Evolutionary conservation across 2,888 invertebrate species (phyloP).

Genomic region (Alitta virens): DNA sequence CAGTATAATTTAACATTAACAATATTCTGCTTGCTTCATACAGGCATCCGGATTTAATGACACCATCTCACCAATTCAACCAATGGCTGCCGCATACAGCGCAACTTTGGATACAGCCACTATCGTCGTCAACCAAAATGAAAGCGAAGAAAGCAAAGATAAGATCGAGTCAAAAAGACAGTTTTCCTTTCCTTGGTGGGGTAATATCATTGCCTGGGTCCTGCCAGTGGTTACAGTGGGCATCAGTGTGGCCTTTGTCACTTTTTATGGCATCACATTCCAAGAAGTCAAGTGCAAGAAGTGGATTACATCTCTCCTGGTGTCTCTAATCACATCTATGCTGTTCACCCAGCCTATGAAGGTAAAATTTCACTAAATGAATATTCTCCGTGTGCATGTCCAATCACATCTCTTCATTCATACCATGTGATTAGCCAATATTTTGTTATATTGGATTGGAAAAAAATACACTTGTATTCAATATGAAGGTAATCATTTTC

Average conservation of each 20-base stretch:
- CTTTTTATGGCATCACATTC: constrained; percentile 58
- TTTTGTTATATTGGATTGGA: too few relatives aligned
- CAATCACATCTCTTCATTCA: not conserved
- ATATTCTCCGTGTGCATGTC: not conserved
- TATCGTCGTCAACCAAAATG: too few relatives aligned
- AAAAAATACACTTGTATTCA: too few relatives aligned
- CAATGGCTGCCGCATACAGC: too few relatives aligned
- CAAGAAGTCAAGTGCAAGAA: constrained; percentile 57
- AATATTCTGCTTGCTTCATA: too few relatives aligned
- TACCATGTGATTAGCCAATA: not conserved
- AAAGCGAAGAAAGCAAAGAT: too few relatives aligned
- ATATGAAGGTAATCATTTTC: too few relatives aligned
- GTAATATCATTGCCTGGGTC: constrained; percentile 55
- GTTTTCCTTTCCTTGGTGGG: constrained; percentile 47
- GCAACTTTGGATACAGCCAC: too few relatives aligned
- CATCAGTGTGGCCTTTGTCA: constrained; percentile 55
- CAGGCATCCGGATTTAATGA: too few relatives aligned
- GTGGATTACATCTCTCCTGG: constrained; percentile 58
- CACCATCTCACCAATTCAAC: too few relatives aligned
- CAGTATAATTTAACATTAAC: too few relatives aligned
- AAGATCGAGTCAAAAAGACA: too few relatives aligned
- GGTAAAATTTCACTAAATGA: constrained; percentile 34
- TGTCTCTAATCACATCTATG: constrained; percentile 57
- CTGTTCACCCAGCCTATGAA: constrained; percentile 59
- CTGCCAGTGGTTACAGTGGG: constrained; percentile 52